Base-by-base conservation (phyloP, 2,888 invertebrate species). In the Euplexia lucipara region DNA sequence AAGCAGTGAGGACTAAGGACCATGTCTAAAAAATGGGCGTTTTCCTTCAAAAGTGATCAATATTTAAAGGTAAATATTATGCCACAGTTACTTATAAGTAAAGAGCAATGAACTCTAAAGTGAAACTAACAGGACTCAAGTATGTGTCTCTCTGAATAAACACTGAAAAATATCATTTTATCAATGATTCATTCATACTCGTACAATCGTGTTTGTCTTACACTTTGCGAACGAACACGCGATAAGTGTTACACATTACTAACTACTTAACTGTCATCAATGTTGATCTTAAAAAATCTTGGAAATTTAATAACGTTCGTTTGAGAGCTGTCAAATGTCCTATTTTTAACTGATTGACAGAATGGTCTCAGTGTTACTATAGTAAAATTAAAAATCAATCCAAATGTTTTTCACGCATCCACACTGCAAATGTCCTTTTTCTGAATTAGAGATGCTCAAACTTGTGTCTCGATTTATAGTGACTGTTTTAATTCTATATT, bases 121-220 rank as follows among this genome's bases (percentile, higher is more conserved):
- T 51, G 54, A 56, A 67, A 67, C 60, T 47, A 47, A 30, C 56
- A 56, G 12, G 12, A 10, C 44, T 32, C 26, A 22, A 65, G 49
- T 60, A 51, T 14, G 37, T n/a, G 39, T 61, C 18, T 73, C 61
- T 9, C 57, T 57, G 10, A 32, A 49, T 22, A 61, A 72, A 73
- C 39, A 73, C 35, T 68, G 52, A 68, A 73, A 73, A 56, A 52
- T 51, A 47, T 37, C 41, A n/a, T n/a, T 44, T 12, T 52, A 57
- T 68, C 62, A 68, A 42, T 73, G 68, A 61, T 49, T 73, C 67
- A 67, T 67, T 71, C 32, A 60, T 26, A 5, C 5, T 71, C 32
- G 56, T 26, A 5, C 5, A 26, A 26, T 26, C 26, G 5, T 64
- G 10, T 66, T 41, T 66, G 32, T 30, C 20, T 18, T 10, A 18